Evolutionary conservation across 2,113 vertebrate genomes (phyloP).

Genomic region (Pelmatolapia mariae): DNA sequence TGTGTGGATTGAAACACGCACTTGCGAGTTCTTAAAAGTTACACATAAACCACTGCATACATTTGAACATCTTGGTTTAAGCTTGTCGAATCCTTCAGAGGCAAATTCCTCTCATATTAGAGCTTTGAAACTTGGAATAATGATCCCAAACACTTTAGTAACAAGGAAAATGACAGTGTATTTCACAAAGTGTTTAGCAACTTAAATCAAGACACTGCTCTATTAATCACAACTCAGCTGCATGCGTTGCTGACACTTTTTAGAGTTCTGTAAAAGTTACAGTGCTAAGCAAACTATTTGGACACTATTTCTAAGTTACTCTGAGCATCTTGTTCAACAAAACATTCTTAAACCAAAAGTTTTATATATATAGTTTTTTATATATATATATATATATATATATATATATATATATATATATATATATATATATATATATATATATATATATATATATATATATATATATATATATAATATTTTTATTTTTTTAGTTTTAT

Average conservation of each 20-base stretch:
- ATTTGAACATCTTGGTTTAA: background rate
- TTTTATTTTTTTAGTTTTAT: too few relatives aligned
- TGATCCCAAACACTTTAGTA: background rate
- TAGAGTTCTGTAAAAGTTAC: background rate
- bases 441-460: too few relatives aligned
- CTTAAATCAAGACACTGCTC: background rate
- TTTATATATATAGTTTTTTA: too few relatives aligned
- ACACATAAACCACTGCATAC: background rate
- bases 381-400: too few relatives aligned
- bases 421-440: too few relatives aligned
- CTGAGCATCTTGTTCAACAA: background rate
- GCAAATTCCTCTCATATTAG: accelerated
- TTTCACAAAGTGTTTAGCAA: background rate
- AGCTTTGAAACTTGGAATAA: background rate
- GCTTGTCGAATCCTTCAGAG: accelerated
- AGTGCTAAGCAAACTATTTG: background rate
- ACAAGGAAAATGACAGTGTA: background rate
- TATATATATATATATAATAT: too few relatives aligned
- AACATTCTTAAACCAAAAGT: background rate
- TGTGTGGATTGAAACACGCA: background rate
- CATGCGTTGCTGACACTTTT: background rate
- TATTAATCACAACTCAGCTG: background rate
- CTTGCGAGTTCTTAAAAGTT: background rate
- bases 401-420: too few relatives aligned
- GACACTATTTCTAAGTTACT: background rate